These are phyloP conservation scores for Teinopalpus imperialis DNA, from an alignment of 2,888 invertebrate species.

Conservation along the genomic window DNA sequence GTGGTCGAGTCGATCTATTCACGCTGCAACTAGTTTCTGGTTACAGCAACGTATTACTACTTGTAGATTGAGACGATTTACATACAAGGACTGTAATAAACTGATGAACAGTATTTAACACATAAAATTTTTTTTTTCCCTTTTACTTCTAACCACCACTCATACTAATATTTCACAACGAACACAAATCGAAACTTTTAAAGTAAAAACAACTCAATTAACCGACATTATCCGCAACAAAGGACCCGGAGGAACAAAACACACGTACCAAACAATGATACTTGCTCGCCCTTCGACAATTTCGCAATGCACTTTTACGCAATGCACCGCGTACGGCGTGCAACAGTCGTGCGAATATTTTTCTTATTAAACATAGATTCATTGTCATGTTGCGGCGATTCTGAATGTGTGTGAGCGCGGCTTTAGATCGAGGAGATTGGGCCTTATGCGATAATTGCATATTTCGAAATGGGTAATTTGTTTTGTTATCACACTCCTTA, in stretches of 20 bases:
- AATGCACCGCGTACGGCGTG: constrained; percentile 41
- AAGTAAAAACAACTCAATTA: constrained; percentile 31
- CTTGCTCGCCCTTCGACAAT: constrained; percentile 47
- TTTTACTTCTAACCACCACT: too few species aligned
- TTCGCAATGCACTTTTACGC: constrained; percentile 57
- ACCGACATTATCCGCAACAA: constrained; percentile 27
- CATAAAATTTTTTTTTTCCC: too few species aligned
- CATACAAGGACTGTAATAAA: too few species aligned
- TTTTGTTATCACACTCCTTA: constrained; percentile 24
- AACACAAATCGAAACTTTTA: background rate
- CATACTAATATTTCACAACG: constrained; percentile 12
- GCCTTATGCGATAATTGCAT: constrained; percentile 42
- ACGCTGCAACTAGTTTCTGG: too few species aligned
- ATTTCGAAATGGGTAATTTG: constrained; percentile 50
- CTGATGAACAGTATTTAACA: too few species aligned
- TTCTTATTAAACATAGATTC: constrained; percentile 59
- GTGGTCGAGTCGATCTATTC: too few species aligned
- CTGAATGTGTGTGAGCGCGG: constrained; percentile 14
- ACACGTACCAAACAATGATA: constrained; percentile 38
- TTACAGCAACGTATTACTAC: too few species aligned
- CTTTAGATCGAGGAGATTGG: constrained; percentile 42
- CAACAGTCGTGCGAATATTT: constrained; percentile 64
- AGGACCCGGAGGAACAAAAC: constrained; percentile 17
- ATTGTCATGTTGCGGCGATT: constrained; percentile 56
- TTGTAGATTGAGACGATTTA: too few species aligned